Evolutionary conservation across 1,140 invertebrate genomes (phyloP).

Genomic region (Rhyacophila brunnea): DNA sequence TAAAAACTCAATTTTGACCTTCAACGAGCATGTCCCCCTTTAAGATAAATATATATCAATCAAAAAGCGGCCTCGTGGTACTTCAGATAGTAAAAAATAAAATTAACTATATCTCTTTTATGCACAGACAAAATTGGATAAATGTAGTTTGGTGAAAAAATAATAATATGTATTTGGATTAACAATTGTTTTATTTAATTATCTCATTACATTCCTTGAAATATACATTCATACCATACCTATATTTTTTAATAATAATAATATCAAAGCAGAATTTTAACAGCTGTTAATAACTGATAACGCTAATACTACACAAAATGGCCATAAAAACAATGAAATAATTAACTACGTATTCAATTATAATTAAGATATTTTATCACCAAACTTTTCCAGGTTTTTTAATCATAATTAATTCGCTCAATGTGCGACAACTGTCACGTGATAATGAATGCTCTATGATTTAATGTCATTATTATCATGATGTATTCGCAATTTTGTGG

Average conservation of each 20-base stretch:
- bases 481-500: too few relatives aligned
- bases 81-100: neutral
- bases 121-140: neutral
- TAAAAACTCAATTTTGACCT: too few relatives aligned
- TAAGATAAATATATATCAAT: too few relatives aligned
- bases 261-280: neutral
- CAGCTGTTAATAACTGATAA: neutral
- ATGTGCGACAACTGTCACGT: too few relatives aligned
- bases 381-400: too few relatives aligned
- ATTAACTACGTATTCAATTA: too few relatives aligned
- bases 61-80: too few relatives aligned
- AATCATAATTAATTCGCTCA: too few relatives aligned
- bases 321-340: neutral
- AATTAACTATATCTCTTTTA: neutral
- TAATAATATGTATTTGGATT: conserved; percentile 19
- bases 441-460: too few relatives aligned
- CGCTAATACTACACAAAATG: neutral
- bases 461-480: too few relatives aligned
- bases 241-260: conserved; percentile 3
- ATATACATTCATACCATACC: conserved; percentile 14
- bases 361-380: too few relatives aligned
- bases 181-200: conserved; percentile 34
- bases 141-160: neutral
- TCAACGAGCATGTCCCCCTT: too few relatives aligned
- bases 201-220: conserved; percentile 31